Conservation (phyloP, 2,888 invertebrate genomes). For the Girardia tigrina region DNA sequence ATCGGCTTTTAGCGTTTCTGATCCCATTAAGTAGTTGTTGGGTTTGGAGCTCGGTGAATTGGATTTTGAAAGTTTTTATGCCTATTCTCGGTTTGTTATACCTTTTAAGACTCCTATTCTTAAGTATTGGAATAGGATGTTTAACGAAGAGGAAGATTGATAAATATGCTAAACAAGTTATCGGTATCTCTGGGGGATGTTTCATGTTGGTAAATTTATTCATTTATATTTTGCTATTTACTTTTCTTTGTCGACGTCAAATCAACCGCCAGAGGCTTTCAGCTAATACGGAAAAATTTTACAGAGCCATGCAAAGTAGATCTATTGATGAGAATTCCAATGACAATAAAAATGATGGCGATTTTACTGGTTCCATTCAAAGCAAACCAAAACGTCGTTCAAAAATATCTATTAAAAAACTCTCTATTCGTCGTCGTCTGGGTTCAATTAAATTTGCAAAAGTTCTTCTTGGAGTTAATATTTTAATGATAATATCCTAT, state of each 20-base stretch:
- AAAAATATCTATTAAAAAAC: neutral
- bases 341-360: neutral
- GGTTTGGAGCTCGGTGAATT: neutral
- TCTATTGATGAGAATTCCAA: neutral
- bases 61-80: neutral
- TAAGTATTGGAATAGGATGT: neutral
- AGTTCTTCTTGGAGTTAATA: neutral
- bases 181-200: neutral
- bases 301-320: constrained; percentile 16
- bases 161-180: neutral
- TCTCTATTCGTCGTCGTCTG: neutral
- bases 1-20: neutral
- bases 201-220: neutral
- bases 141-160: neutral
- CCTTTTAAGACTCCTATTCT: neutral
- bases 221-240: neutral
- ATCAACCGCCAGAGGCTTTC: neutral
- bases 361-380: too few relatives aligned
- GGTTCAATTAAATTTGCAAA: neutral
- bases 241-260: neutral
- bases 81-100: neutral
- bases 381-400: neutral
- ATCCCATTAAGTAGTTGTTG: neutral
- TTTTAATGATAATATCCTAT: constrained; percentile 5
- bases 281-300: neutral